These are phyloP conservation scores for Trichechus manatus DNA, from an alignment of 2,113 vertebrate species.

Conservation along the genomic window DNA sequence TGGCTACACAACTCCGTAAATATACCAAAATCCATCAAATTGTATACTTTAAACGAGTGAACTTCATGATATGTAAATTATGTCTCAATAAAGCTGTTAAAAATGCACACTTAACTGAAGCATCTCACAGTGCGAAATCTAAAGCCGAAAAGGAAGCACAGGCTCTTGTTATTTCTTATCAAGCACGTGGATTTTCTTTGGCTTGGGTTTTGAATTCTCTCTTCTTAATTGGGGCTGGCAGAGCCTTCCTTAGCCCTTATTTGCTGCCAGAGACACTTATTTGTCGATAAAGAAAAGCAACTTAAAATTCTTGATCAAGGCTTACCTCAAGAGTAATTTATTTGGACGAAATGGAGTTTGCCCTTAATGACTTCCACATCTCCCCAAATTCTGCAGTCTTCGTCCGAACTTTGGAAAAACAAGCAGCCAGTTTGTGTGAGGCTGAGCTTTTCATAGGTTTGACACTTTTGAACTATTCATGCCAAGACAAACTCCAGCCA, in stretches of 20 bases:
- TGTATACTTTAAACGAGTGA: background rate
- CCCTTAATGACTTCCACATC: background rate
- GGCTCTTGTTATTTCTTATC: background rate
- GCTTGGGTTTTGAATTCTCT: background rate
- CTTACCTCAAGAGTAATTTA: constrained; percentile 18
- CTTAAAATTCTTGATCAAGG: constrained; percentile 17
- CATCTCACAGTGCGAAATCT: background rate
- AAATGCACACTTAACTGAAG: background rate
- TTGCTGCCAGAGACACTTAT: background rate
- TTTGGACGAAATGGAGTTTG: background rate
- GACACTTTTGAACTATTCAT: background rate
- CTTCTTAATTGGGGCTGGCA: background rate
- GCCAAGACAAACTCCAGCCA: background rate
- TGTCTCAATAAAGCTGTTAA: constrained; percentile 25
- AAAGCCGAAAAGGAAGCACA: background rate
- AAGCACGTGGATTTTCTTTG: background rate
- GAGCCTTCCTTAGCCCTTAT: background rate
- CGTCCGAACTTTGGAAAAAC: background rate
- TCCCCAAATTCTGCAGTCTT: background rate
- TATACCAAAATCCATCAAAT: background rate
- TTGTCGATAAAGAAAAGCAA: background rate
- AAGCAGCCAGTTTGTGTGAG: background rate
- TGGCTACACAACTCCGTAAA: background rate
- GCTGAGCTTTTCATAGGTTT: background rate
- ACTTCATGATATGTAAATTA: background rate